Evolutionary conservation across 2,113 vertebrate species (phyloP), one percentile per base, ranked within the genome.

Genomic region (Larimichthys crocea): DNA sequence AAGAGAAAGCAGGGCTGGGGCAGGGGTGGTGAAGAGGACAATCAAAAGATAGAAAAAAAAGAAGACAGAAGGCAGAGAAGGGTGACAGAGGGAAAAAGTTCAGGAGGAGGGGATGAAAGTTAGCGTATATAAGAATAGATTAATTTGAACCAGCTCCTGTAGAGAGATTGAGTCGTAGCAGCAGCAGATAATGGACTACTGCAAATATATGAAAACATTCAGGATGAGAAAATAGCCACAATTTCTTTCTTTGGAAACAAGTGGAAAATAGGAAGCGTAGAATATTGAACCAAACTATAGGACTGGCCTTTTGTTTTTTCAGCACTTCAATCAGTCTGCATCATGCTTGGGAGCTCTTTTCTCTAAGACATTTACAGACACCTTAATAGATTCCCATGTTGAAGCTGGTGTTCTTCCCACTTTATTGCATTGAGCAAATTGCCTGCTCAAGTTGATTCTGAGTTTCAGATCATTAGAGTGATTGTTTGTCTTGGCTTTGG

Each of bases 11-110:
- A 64, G 40, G 35, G 17, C 40, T 3, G n/a, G 6, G 24, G 7
- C 19, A 22, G 35, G 4, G 40, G 57, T 59, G 77, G 71, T 78
- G 65, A 83, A 69, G 78, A 62, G 60, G 71, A 74, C 50, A 79
- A 57, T 75, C 26, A 71, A 74, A 74, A 69, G 22, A 60, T 24
- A 52, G 17, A 79, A 44, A 10, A 66, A 76, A 48, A 63, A 57
- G 9, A 61, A 61, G 49, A 44, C 24, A 42, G 44, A 16, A 40
- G 63, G 31, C 57, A 61, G 49, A 72, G 46, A 35, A 52, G 63
- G n/a, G 16, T 52, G 71, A 49, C 50, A 40, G 59, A 3, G 44
- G 16, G 29, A 40, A 50, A 7, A 42, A 67, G 67, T 69, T 65
- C 29, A 49, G 35, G 17, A 57, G 48, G 56, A 65, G 35, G 42